Evolutionary conservation across 2,113 vertebrate species (phyloP), one percentile per base, ranked within the genome.

Genomic region (Chloropsis cyanopogon): DNA sequence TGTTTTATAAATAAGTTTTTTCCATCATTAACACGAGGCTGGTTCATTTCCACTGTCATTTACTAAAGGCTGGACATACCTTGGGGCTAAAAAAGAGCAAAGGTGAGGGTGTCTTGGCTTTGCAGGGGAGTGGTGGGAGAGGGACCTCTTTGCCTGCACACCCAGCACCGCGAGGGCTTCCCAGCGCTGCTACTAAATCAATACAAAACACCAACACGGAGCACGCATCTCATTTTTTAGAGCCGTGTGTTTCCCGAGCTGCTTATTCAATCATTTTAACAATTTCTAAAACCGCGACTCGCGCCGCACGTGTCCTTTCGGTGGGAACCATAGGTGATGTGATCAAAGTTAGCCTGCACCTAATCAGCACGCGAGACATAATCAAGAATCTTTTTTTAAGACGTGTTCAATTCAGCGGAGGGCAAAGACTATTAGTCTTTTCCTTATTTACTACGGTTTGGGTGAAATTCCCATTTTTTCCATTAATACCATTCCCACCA

Each of bases 321-420:
- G 73, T 71, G 88, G 46, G 93, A 96, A 77, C 92, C 50, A 1
- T 82, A 70, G 95, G 88, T 91, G 94, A 83, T 84, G 3, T 79
- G 95, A 96, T 94, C 96, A 96, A 97, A 97, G 93, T 90, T 93
- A 86, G 72, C 82, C 92, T 47, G 39, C 94, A 96, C 96, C 90
- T 96, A 97, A 96, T 95, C 94, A 96, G 82, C 4, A 0, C 0
- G 0, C 3, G 1, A 93, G 70, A 86, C 91, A 72, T 92, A 96
- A 96, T 96, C 92, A 88, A 80, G 82, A 83, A 68, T 86, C 41
- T 93, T 94, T 92, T 93, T 96, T 95, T 94, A 97, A 97, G 90
- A 96, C 3, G 90, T 96, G 94, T 94, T 96, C 88, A 94, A 94
- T 96, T 96, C 96, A 93, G 61, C 11, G 1, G 82, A 96, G 86